phyloP scores from a whole-genome alignment of 2,113 vertebrate genomes.

The Laticauda colubrina region DNA sequence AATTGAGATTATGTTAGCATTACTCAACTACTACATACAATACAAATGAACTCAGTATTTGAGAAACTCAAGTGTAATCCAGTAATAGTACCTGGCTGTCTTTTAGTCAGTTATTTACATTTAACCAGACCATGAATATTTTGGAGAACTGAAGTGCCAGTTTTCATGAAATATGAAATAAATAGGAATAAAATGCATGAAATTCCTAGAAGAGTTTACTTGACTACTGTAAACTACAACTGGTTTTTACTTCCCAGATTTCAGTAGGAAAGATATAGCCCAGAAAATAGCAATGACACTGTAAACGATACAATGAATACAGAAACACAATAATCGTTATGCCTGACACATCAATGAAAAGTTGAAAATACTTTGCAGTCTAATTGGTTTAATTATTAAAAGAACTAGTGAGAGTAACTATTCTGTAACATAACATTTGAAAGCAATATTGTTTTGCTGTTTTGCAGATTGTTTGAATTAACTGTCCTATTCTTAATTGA shows the following conservation, averaged over 20 bases:
- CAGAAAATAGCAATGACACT: constrained; percentile 6
- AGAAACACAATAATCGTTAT: constrained; percentile 7
- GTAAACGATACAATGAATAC: background rate
- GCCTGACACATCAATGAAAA: constrained; percentile 31
- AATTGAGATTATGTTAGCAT: background rate
- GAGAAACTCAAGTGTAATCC: background rate
- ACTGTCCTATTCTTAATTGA: constrained; percentile 71
- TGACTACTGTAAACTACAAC: background rate
- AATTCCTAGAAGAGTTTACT: constrained; percentile 23
- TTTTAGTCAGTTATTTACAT: background rate
- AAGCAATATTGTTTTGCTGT: constrained; percentile 59
- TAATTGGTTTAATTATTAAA: constrained; percentile 54
- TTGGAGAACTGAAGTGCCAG: constrained; percentile 54
- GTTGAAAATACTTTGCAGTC: constrained; percentile 35
- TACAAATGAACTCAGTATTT: background rate
- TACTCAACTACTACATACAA: background rate
- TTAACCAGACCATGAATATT: background rate
- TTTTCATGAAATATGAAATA: constrained; percentile 55
- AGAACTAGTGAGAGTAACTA: constrained; percentile 43
- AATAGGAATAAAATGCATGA: constrained; percentile 41
- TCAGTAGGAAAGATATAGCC: constrained; percentile 24
- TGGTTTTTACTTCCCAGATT: constrained; percentile 11
- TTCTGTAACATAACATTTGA: constrained; percentile 59
- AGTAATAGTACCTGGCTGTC: background rate
- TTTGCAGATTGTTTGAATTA: constrained; percentile 74